Base-by-base conservation (phyloP, 2,113 vertebrate species). In the Nesospiza acunhae region DNA sequence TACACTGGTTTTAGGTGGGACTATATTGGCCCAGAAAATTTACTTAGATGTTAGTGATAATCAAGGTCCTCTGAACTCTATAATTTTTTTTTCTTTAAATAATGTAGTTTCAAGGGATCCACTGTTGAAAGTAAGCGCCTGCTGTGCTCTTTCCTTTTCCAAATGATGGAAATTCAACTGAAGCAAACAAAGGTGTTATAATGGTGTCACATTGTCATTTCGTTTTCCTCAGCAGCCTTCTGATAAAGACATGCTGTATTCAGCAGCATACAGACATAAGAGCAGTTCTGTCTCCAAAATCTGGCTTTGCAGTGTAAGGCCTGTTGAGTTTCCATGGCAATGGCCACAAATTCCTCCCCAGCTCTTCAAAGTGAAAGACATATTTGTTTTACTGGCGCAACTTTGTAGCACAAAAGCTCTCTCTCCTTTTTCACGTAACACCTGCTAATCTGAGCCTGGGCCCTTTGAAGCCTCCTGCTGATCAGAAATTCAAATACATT, bases 301-400 rank as follows among this genome's bases (percentile, higher is more conserved):
- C 91, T 83, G 77, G 84, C 92, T 95, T 90, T 97, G 68, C 92
- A 97, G 97, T 64, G 80, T 96, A 96, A 96, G 97, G 97, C 97
- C 98, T 97, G 96, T 97, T 93, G 92, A 73, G 99, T 99, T 98
- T 97, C 98, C 97, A 99, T 98, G 98, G 98, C 96, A 96, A 99
- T 97, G 95, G 97, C 97, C 98, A 98, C 98, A 98, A 98, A 98
- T 98, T 98, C 98, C 98, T 97, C 97, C 97, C 97, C 97, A 98
- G 98, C 97, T 95, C 98, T 98, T 98, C 98, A 98, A 98, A 98
- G 98, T 98, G 97, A 98, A 98, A 98, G 98, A 98, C 98, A 98
- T 99, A 99, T 99, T 99, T 99, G 99, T 99, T 99, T 99, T 99
- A 97, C 98, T 98, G 98, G 92, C 66, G 98, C 99, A 99, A 98